A percentile compares a stretch with the other conserved stretches of the same genome.
These are phyloP conservation scores for Hypsopygia costalis DNA, from an alignment of 2,888 invertebrate species.

Conservation along the genomic window DNA sequence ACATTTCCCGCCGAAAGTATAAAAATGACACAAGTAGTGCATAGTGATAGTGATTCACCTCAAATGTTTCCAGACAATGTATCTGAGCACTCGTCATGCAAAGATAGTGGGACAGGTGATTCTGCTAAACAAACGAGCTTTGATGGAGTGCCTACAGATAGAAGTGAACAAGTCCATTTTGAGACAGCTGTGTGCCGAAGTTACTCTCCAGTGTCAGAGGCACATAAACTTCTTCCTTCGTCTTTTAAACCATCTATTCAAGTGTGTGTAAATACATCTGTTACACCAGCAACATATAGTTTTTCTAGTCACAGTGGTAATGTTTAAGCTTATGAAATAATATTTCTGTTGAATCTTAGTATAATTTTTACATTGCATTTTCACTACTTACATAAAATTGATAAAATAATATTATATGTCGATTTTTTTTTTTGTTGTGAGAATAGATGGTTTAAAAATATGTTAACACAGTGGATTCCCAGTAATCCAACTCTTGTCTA, in stretches of 20 bases:
- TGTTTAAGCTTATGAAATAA: constrained; percentile 52
- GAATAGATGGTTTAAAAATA: constrained; percentile 15
- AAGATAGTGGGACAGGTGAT: constrained; percentile 91
- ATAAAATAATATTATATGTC: constrained; percentile 5
- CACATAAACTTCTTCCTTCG: constrained; percentile 73
- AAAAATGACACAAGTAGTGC: constrained; percentile 74
- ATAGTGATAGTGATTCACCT: constrained; percentile 74
- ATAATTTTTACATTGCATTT: constrained; percentile 44
- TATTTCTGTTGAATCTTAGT: constrained; percentile 33
- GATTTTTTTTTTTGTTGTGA: too few species aligned
- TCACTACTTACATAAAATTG: constrained; percentile 51
- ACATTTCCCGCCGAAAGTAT: constrained; percentile 68
- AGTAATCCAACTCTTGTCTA: too few species aligned
- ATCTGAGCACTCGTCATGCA: constrained; percentile 88
- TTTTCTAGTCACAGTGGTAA: constrained; percentile 79
- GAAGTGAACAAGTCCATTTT: constrained; percentile 71
- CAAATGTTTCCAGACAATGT: constrained; percentile 83
- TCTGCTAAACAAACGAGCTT: constrained; percentile 87
- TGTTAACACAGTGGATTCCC: too few species aligned
- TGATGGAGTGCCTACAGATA: constrained; percentile 75
- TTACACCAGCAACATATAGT: constrained; percentile 77
- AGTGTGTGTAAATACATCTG: constrained; percentile 76
- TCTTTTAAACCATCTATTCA: constrained; percentile 76
- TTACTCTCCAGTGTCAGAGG: constrained; percentile 74
- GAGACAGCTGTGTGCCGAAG: constrained; percentile 63